A percentile compares a stretch with the other conserved stretches of the same genome.
These are phyloP conservation scores for Papilio polytes DNA, from an alignment of 1,140 invertebrate species.

Conservation along the genomic window DNA sequence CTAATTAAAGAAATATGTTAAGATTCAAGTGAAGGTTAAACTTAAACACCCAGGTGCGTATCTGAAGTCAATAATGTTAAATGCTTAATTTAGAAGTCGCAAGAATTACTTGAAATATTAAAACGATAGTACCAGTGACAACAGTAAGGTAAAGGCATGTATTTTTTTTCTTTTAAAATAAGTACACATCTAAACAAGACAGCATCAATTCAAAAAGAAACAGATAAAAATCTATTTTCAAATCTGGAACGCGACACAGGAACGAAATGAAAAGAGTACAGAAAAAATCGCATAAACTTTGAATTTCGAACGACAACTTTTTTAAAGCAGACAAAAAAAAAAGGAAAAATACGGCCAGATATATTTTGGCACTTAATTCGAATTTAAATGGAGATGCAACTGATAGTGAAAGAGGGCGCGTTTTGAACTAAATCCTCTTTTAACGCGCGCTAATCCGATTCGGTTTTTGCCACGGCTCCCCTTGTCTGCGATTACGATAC, in stretches of 20 bases:
- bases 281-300: slow-evolving; percentile 19
- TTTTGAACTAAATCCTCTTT: slow-evolving; percentile 40
- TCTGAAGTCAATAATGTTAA: no score
- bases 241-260: slow-evolving; percentile 17
- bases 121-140: neutral
- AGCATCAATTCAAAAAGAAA: neutral
- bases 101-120: no score
- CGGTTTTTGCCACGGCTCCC: slow-evolving; percentile 31
- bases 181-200: neutral
- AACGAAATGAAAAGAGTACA: slow-evolving; percentile 10
- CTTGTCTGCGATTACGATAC: slow-evolving; percentile 39
- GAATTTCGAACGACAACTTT: slow-evolving; percentile 27
- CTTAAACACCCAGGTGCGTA: no score
- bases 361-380: slow-evolving; percentile 34
- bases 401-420: slow-evolving; percentile 36
- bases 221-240: neutral
- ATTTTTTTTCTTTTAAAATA: neutral
- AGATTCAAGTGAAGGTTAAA: no score
- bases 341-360: slow-evolving; percentile 13
- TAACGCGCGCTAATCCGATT: slow-evolving; percentile 39
- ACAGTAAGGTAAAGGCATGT: neutral
- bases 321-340: slow-evolving; percentile 16
- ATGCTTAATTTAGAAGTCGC: neutral
- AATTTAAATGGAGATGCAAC: slow-evolving; percentile 41
- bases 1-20: neutral